Conservation (phyloP, 1,140 invertebrate species). For the Tetragonula clypearis region DNA sequence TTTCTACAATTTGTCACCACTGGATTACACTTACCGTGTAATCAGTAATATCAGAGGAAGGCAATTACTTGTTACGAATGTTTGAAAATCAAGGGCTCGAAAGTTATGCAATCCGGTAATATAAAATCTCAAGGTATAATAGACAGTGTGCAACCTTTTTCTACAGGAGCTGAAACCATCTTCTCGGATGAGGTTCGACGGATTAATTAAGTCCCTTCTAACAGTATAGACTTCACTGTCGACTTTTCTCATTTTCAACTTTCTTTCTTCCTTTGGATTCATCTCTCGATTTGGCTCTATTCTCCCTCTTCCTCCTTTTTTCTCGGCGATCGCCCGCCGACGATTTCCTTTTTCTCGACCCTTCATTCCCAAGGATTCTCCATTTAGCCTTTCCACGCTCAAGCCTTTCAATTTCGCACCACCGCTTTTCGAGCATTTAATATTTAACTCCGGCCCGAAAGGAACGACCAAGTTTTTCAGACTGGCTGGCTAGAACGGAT, state of each 20-base stretch:
- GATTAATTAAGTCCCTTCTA: constrained; percentile 68
- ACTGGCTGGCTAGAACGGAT: constrained; percentile 28
- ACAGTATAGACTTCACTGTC: constrained; percentile 65
- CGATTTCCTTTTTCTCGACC: constrained; percentile 51
- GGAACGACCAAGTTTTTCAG: constrained; percentile 58
- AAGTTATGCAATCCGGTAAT: constrained; percentile 20
- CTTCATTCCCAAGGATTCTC: constrained; percentile 51
- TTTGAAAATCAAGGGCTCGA: not conserved
- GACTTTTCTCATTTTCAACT: constrained; percentile 65
- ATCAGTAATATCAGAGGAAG: not conserved
- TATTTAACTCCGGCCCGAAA: constrained; percentile 72
- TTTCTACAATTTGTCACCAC: too few relatives aligned
- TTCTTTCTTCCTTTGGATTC: constrained; percentile 49
- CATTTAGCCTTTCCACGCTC: constrained; percentile 58
- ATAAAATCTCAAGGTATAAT: constrained; percentile 54
- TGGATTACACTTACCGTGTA: too few relatives aligned
- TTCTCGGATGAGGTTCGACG: constrained; percentile 51
- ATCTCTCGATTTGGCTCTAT: constrained; percentile 50
- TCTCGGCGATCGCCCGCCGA: constrained; percentile 24
- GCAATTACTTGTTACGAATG: not conserved
- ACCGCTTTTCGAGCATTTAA: constrained; percentile 76
- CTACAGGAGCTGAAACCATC: constrained; percentile 30
- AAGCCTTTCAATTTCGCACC: constrained; percentile 71
- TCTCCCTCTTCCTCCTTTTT: constrained; percentile 21
- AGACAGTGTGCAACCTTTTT: constrained; percentile 52